Conservation (phyloP, 2,113 vertebrate genomes). For the Xerus inauris region DNA sequence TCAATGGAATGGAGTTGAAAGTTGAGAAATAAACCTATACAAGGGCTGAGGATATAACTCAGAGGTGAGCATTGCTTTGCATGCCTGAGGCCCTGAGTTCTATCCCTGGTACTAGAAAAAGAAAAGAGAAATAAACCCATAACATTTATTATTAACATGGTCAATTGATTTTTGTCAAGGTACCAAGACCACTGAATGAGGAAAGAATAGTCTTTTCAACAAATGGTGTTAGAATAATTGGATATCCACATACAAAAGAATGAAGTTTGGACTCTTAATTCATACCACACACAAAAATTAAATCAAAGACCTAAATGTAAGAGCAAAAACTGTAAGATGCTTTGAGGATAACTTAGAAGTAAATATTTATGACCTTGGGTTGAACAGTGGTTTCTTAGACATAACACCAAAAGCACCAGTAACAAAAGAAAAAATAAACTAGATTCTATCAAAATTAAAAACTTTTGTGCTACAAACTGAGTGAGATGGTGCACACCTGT, state of each 20-base stretch:
- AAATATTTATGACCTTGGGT: slow-evolving; percentile 18
- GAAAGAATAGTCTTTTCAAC: slow-evolving; percentile 35
- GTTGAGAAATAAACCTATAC: slow-evolving; percentile 34
- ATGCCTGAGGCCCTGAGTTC: not conserved
- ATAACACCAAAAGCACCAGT: slow-evolving; percentile 40
- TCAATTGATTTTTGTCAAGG: slow-evolving; percentile 14
- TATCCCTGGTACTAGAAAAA: not conserved
- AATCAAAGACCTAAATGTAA: slow-evolving; percentile 12
- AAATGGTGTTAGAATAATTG: slow-evolving; percentile 10
- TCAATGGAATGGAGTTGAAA: slow-evolving; percentile 1
- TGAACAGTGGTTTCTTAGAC: slow-evolving; percentile 26
- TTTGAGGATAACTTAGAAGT: slow-evolving; percentile 47
- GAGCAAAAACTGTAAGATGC: slow-evolving; percentile 12
- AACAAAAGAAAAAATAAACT: slow-evolving; percentile 41
- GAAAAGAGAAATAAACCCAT: not conserved
- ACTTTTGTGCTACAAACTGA: not conserved
- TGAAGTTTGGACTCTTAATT: slow-evolving; percentile 9
- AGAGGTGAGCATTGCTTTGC: not conserved
- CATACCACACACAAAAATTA: not conserved
- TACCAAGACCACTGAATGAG: not conserved
- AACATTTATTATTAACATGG: not conserved
- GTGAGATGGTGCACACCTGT: not conserved
- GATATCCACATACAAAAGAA: slow-evolving; percentile 24
- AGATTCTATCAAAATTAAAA: slow-evolving; percentile 18
- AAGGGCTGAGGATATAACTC: not conserved